Base-by-base conservation (phyloP, 1,140 invertebrate species). In the Dermatophagoides farinae region DNA sequence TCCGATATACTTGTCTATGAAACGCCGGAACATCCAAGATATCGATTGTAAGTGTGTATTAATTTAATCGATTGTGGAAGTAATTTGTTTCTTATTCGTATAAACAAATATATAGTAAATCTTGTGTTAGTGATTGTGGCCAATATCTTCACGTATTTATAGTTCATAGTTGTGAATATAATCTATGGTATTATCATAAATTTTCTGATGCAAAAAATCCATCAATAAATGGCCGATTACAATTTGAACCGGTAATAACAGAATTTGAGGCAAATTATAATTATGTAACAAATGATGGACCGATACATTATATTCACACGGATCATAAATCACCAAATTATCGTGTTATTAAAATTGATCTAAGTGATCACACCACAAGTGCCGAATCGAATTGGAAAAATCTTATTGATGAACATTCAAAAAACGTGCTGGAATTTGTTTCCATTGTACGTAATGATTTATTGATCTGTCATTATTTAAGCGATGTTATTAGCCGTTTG, bases 241-340 rank as follows among this genome's bases (percentile, higher is more conserved):
- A 74, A 37, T 72, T 88, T 16, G 82, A 77, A 22, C 80, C 82
- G 70, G 77, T 96, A 66, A 80, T 97, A 31, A 80, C 84, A 66
- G 84, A 87, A 71, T 85, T 92, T 71, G 88, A 96, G 74, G 86
- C 88, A 20, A 88, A 95, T 74, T 97, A 91, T 75, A 83, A 92
- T 82, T 96, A 92, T 70, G 77, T 97, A 16, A 89, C 89, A 20
- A 96, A 95, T 74, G 79, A 84, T 65, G 89, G 82, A 11, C 76
- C 80, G 0, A 77, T 84, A 62, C 85, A 83, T 64, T 81, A 88
- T 67, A 88, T 98, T 70, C 80, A 83, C 25, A 97, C 93, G 31
- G 97, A 97, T 72, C 86, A 88, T 74, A 80, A 89, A 73, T 86
- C 93, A 16, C 83, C 88, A 20, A 91, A 90, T 70, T 93, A 88